These are phyloP conservation scores for Trichosurus vulpecula DNA, from an alignment of 2,797 vertebrate species.

Conservation along the genomic window DNA sequence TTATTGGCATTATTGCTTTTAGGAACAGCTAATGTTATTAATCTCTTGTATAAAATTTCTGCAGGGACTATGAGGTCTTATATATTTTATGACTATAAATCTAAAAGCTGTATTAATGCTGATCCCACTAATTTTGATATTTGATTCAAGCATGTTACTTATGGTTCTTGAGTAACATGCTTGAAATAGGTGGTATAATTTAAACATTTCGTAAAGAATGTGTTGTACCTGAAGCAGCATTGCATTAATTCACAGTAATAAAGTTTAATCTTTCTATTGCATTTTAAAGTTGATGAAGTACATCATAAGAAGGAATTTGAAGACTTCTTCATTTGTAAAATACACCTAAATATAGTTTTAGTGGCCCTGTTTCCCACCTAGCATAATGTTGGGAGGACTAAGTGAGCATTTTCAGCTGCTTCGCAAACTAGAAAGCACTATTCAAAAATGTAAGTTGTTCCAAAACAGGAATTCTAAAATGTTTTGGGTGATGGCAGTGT, in stretches of 20 bases:
- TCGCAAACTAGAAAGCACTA: not conserved
- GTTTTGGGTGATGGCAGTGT: not conserved
- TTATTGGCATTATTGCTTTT: not conserved
- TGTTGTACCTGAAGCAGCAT: not conserved
- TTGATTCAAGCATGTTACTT: not conserved
- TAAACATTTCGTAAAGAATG: not conserved
- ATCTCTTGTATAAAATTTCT: not conserved
- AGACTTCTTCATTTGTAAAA: not conserved
- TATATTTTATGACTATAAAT: not conserved
- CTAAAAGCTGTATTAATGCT: not conserved
- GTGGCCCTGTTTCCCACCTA: not conserved
- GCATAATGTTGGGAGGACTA: not conserved
- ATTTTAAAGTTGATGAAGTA: not conserved
- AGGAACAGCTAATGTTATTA: not conserved
- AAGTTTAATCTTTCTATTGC: not conserved
- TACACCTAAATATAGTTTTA: not conserved
- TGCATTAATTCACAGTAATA: not conserved
- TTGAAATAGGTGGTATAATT: not conserved
- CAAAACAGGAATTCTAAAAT: not conserved
- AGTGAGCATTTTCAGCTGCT: not conserved
- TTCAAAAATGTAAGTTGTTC: not conserved
- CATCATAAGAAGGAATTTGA: not conserved
- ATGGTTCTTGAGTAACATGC: not conserved
- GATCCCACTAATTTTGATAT: not conserved
- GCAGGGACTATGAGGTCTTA: not conserved